Conservation (phyloP, 1,140 invertebrate genomes). For the Adoxophyes honmai region DNA sequence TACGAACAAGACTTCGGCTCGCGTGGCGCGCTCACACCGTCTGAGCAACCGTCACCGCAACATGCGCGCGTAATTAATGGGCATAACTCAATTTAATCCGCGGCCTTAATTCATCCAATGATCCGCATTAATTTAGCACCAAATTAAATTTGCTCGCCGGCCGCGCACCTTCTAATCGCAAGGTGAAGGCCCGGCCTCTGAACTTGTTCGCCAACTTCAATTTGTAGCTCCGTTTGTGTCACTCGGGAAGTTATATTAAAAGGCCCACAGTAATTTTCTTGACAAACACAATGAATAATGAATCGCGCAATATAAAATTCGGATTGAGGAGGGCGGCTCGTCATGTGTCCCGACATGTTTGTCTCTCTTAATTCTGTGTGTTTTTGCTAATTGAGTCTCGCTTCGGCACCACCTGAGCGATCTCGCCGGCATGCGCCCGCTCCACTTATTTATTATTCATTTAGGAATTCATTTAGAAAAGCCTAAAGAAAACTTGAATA, state of each 20-base stretch:
- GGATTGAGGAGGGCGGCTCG: conserved; percentile 58
- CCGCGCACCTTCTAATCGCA: conserved; percentile 51
- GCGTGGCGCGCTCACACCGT: not conserved
- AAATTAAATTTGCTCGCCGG: conserved; percentile 56
- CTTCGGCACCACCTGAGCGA: conserved; percentile 44
- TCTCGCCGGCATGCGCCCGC: conserved; percentile 34
- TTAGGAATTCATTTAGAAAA: conserved; percentile 18
- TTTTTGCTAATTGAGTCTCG: conserved; percentile 73
- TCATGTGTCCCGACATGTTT: conserved; percentile 65
- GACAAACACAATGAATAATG: conserved; percentile 71
- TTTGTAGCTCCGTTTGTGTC: conserved; percentile 61
- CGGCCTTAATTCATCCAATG: conserved; percentile 37
- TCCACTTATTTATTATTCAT: conserved; percentile 52
- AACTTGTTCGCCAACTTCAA: conserved; percentile 63
- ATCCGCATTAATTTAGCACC: conserved; percentile 49
- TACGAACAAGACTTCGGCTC: conserved; percentile 15
- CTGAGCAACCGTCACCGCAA: not conserved
- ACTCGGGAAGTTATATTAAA: conserved; percentile 69
- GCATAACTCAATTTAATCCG: conserved; percentile 27
- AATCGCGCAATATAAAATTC: conserved; percentile 73
- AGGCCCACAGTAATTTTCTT: conserved; percentile 70
- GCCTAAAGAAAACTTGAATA: conserved; percentile 44
- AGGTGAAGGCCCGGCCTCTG: conserved; percentile 48
- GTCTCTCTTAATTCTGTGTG: conserved; percentile 72
- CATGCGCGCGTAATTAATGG: conserved; percentile 14